These are phyloP conservation scores for Pelvicachromis taeniatus DNA, from an alignment of 2,113 vertebrate genomes.

Conservation along the genomic window DNA sequence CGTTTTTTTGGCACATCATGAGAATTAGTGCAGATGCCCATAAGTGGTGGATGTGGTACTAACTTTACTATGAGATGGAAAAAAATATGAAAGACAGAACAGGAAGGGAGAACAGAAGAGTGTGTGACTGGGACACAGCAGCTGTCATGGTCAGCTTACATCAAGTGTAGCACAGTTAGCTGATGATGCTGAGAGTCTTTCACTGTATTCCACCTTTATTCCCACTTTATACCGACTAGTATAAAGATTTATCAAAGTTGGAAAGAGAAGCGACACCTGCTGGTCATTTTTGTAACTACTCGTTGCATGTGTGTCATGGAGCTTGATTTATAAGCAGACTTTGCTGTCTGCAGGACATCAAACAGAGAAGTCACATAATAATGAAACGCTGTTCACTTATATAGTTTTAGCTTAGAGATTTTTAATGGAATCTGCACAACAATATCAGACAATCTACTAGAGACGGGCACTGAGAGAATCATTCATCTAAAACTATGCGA, in stretches of 20 bases:
- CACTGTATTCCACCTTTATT: background rate
- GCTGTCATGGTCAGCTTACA: background rate
- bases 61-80: background rate
- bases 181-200: background rate
- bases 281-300: background rate
- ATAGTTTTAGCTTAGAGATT: background rate
- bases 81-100: fast-evolving
- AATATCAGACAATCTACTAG: background rate
- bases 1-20: fast-evolving
- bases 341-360: background rate
- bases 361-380: background rate
- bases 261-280: background rate
- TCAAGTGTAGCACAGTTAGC: background rate
- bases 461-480: background rate
- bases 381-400: background rate
- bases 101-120: background rate
- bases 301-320: background rate
- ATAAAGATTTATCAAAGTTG: background rate
- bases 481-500: fast-evolving
- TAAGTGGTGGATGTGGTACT: fast-evolving
- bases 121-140: background rate
- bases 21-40: background rate
- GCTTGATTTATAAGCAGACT: background rate
- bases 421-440: background rate
- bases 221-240: background rate